These are phyloP conservation scores for Eristalis arbustorum DNA, from an alignment of 2,888 invertebrate species.

Conservation along the genomic window DNA sequence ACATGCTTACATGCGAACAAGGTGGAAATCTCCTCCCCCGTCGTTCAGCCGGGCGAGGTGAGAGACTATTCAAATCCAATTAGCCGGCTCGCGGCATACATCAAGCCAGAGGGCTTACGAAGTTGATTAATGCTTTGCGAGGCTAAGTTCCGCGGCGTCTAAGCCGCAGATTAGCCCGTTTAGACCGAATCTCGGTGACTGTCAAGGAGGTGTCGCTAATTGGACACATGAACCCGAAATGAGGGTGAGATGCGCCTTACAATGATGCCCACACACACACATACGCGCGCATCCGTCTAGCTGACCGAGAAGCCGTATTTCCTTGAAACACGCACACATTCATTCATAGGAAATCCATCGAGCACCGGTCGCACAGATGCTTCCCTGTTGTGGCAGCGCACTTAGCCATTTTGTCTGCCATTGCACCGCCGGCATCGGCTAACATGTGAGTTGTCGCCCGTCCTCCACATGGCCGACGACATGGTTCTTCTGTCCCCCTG, in stretches of 20 bases:
- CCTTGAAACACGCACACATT: conserved; percentile 45
- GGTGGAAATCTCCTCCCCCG: background rate
- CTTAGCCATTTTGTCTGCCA: conserved; percentile 64
- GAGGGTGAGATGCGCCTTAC: conserved; percentile 45
- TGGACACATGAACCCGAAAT: background rate
- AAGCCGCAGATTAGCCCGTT: conserved; percentile 49
- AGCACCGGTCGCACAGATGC: conserved; percentile 14
- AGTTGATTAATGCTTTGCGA: conserved; percentile 26
- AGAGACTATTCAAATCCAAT: conserved; percentile 60
- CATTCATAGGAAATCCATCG: conserved; percentile 56
- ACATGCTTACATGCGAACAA: conserved; percentile 41
- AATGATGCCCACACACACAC: background rate
- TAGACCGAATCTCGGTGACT: conserved; percentile 39
- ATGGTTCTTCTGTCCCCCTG: conserved; percentile 11
- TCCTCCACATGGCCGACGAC: background rate
- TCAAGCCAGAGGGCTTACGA: conserved; percentile 15
- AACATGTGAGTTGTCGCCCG: background rate
- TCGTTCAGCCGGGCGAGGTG: background rate
- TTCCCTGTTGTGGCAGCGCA: conserved; percentile 45
- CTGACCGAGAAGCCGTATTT: conserved; percentile 63
- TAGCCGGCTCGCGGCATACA: conserved; percentile 12
- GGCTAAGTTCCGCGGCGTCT: conserved; percentile 38
- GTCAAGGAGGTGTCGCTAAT: conserved; percentile 30
- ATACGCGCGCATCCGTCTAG: background rate
- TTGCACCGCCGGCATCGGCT: conserved; percentile 11